phyloP scores from a whole-genome alignment of 2,113 vertebrate genomes.

The Bos indicus region DNA sequence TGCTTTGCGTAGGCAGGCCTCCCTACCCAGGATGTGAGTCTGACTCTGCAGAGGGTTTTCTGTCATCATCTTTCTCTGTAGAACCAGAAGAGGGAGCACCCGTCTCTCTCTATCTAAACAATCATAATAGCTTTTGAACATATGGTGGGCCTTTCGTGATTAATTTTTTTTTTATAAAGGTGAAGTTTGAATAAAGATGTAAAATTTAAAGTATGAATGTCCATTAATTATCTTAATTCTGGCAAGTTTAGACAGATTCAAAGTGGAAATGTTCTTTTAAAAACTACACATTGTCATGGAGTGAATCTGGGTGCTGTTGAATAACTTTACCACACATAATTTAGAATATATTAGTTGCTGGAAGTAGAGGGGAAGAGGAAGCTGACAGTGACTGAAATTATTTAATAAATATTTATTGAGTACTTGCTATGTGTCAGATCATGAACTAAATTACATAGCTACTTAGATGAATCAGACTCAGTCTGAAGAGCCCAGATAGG shows the following conservation, averaged over 20 bases:
- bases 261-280: background rate
- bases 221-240: constrained; percentile 46
- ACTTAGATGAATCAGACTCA: background rate
- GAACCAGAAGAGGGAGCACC: constrained; percentile 69
- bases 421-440: background rate
- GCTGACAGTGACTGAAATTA: background rate
- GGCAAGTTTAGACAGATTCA: constrained; percentile 13
- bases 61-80: background rate
- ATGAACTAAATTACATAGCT: background rate
- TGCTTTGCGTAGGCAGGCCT: background rate
- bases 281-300: background rate
- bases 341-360: background rate
- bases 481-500: background rate
- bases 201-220: constrained; percentile 7
- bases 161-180: background rate
- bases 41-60: background rate
- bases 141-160: constrained; percentile 13
- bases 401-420: constrained; percentile 2
- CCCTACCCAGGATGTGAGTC: background rate
- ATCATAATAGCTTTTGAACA: constrained; percentile 9
- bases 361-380: background rate
- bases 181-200: constrained; percentile 33
- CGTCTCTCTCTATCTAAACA: constrained; percentile 38
- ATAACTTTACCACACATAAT: constrained; percentile 3
- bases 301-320: background rate